Evolutionary conservation across 2,888 invertebrate genomes (phyloP), one percentile per base, ranked within the genome.

Genomic region (Drosophila austrosaltans): DNA sequence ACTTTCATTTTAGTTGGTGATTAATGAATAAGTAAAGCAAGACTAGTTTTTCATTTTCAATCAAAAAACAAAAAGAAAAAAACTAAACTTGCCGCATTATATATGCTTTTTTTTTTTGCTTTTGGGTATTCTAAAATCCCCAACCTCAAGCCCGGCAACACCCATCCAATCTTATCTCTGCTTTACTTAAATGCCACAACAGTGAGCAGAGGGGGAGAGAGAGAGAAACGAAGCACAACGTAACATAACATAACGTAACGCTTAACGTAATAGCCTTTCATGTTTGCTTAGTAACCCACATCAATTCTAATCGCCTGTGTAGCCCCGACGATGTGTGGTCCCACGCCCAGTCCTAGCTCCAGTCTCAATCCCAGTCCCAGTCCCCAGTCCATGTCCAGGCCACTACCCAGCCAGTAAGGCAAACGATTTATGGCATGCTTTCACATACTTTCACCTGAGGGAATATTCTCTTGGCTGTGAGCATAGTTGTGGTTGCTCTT

Each of bases 211-310:
- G 16, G 22, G 48, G 8, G 44, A 22, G 48, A 16, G 42, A 42
- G 22, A 20, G 44, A 48, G 22, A 20, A 1, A 48, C 7, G 0
- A 5, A 12, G 22, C 65, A 48, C 30, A 74, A 69, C 81, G 70
- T 39, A 79, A 73, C 77, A 65, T 53, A 82, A 78, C 81, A 76
- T 72, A 86, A 83, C 87, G 84, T 78, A 86, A 80, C 84, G 84
- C 81, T 86, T 83, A 86, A 78, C 82, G 87, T 86, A 88, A 88
- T 86, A 86, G 85, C 89, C 83, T 89, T 86, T 86, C 84, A 89
- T 86, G 86, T 89, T 88, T 86, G 87, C 87, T 87, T 80, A 87
- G 89, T 84, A 86, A 88, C 86, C 86, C 87, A 87, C 86, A 86
- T 86, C 86, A 86, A 87, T 86, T 87, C 89, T 81, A 89, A 89